Conservation (phyloP, 2,888 invertebrate genomes). For the Drosophila sordidula region DNA sequence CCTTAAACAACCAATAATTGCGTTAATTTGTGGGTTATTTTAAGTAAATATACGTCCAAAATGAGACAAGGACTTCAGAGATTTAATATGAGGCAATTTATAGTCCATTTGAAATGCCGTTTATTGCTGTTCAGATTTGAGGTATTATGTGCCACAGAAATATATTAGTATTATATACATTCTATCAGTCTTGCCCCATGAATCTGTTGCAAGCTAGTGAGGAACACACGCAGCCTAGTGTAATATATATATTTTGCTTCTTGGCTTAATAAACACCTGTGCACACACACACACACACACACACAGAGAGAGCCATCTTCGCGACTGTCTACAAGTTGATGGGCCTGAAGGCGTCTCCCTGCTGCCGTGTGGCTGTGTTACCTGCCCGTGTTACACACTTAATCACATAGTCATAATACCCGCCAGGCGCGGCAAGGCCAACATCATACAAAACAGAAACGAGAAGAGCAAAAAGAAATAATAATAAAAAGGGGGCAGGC, state of each 20-base stretch:
- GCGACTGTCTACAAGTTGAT: slow-evolving; percentile 25
- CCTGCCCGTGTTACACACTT: slow-evolving; percentile 56
- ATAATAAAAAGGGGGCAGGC: slow-evolving; percentile 15
- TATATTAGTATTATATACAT: no score
- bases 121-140: no score
- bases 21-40: no score
- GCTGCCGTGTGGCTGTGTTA: slow-evolving; percentile 20
- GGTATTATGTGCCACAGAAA: no score
- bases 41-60: no score
- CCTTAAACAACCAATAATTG: no score
- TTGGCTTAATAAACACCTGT: slow-evolving; percentile 41
- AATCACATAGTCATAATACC: slow-evolving; percentile 63
- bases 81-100: no score
- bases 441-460: slow-evolving; percentile 21
- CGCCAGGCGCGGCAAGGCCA: slow-evolving; percentile 47
- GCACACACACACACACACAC: slow-evolving; percentile 5
- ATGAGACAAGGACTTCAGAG: no score
- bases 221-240: slow-evolving; percentile 8
- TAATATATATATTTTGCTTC: neutral
- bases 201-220: neutral
- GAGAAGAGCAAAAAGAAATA: slow-evolving; percentile 2
- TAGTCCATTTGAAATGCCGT: no score
- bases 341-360: slow-evolving; percentile 44
- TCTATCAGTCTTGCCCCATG: no score
- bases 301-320: neutral